Conservation (phyloP, 2,888 invertebrate genomes). For the Phyllotreta striolata region DNA sequence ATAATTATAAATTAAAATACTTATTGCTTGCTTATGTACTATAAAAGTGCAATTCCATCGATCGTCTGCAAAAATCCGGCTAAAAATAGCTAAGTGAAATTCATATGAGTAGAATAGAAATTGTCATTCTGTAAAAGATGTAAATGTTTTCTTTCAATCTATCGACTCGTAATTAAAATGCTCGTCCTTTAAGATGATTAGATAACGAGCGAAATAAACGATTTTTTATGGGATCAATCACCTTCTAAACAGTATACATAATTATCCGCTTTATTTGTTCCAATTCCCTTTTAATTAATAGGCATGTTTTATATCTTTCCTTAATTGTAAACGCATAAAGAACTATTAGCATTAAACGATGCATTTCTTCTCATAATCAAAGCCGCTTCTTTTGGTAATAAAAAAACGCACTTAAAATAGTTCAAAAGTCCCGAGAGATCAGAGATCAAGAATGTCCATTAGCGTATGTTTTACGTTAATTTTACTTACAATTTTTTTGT, state of each 20-base stretch:
- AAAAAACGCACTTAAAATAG: slow-evolving; percentile 8
- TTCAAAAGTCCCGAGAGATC: background rate
- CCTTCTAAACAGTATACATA: slow-evolving; percentile 31
- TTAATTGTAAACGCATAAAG: slow-evolving; percentile 8
- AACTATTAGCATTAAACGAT: slow-evolving; percentile 9
- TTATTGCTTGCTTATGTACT: too few species aligned
- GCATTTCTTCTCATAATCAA: background rate
- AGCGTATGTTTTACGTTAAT: background rate
- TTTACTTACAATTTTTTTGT: slow-evolving; percentile 34
- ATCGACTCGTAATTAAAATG: too few species aligned
- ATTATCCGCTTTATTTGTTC: slow-evolving; percentile 26
- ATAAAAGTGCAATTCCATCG: too few species aligned
- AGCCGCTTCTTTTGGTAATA: slow-evolving; percentile 6
- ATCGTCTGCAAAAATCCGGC: slow-evolving; percentile 33
- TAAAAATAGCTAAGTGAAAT: slow-evolving; percentile 38
- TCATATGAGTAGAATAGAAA: slow-evolving; percentile 34
- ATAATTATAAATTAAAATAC: slow-evolving; percentile 6
- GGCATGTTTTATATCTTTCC: slow-evolving; percentile 29
- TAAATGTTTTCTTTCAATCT: background rate
- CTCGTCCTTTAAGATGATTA: background rate
- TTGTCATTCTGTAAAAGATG: slow-evolving; percentile 35
- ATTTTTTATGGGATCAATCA: slow-evolving; percentile 41
- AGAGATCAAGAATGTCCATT: background rate
- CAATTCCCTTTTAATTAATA: slow-evolving; percentile 27
- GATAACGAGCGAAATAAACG: slow-evolving; percentile 9